These are phyloP conservation scores for Gymnocephalus cernua DNA, from an alignment of 2,113 vertebrate genomes.

Conservation along the genomic window DNA sequence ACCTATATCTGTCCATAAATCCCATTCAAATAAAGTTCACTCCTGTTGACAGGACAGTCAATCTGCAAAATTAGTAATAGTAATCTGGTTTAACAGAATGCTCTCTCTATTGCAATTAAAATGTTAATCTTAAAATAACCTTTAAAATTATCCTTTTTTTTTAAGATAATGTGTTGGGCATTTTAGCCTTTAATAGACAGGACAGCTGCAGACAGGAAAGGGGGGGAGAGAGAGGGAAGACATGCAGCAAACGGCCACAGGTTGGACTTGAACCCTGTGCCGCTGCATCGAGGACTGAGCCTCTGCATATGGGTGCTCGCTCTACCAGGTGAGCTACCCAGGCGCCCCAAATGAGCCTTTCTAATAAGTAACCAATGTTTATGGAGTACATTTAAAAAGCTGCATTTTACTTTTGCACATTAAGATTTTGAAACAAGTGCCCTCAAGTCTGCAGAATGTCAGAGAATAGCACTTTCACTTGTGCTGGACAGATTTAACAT, in stretches of 20 bases:
- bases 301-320: too few species aligned
- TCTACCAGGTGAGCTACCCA: too few species aligned
- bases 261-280: too few species aligned
- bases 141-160: too few species aligned
- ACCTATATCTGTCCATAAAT: too few species aligned
- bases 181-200: too few species aligned
- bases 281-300: too few species aligned
- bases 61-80: neutral
- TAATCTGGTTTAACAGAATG: neutral
- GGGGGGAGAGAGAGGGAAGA: too few species aligned
- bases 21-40: neutral
- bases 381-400: neutral
- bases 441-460: neutral
- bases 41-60: neutral
- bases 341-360: neutral
- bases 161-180: too few species aligned
- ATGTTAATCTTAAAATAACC: neutral
- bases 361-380: neutral
- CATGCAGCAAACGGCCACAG: too few species aligned
- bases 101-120: neutral
- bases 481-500: neutral
- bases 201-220: too few species aligned
- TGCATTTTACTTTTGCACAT: neutral
- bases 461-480: neutral
- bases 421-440: neutral